These are phyloP conservation scores for Channallabes apus DNA, from an alignment of 2,797 vertebrate species.

Conservation along the genomic window DNA sequence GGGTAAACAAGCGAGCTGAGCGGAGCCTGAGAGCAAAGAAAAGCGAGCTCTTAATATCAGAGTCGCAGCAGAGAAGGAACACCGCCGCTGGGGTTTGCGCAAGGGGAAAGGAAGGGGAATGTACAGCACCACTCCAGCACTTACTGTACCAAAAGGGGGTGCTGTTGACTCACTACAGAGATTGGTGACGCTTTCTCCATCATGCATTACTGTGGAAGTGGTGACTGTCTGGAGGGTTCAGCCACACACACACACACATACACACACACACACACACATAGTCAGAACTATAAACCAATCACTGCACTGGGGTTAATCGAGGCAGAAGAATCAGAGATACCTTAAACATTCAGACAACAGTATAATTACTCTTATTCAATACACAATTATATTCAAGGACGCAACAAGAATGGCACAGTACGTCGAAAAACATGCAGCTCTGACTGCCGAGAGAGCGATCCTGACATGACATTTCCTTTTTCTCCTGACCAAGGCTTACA, in stretches of 20 bases:
- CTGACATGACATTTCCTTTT: slow-evolving; percentile 25
- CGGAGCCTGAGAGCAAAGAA: slow-evolving; percentile 55
- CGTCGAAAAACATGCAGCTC: slow-evolving; percentile 36
- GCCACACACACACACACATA: slow-evolving; percentile 1
- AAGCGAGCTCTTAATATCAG: slow-evolving; percentile 49
- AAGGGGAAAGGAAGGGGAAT: not conserved
- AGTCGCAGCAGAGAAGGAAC: slow-evolving; percentile 48
- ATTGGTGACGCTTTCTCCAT: not conserved
- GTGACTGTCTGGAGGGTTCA: slow-evolving; percentile 46
- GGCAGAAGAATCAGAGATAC: slow-evolving; percentile 63
- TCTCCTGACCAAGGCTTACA: not conserved
- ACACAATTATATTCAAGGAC: slow-evolving; percentile 58
- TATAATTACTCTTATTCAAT: slow-evolving; percentile 52
- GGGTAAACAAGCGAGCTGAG: slow-evolving; percentile 58
- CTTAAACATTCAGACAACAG: slow-evolving; percentile 58
- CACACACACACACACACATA: not conserved
- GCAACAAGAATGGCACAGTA: slow-evolving; percentile 47
- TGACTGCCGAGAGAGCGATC: slow-evolving; percentile 26
- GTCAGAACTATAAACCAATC: slow-evolving; percentile 30
- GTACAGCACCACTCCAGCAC: not conserved
- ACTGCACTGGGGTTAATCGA: slow-evolving; percentile 56
- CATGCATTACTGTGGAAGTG: slow-evolving; percentile 47
- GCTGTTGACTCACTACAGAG: slow-evolving; percentile 65
- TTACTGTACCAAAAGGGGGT: slow-evolving; percentile 70
- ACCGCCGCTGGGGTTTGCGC: slow-evolving; percentile 24